phyloP scores from a whole-genome alignment of 2,797 vertebrate genomes.

The Pseudomugil gertrudae region DNA sequence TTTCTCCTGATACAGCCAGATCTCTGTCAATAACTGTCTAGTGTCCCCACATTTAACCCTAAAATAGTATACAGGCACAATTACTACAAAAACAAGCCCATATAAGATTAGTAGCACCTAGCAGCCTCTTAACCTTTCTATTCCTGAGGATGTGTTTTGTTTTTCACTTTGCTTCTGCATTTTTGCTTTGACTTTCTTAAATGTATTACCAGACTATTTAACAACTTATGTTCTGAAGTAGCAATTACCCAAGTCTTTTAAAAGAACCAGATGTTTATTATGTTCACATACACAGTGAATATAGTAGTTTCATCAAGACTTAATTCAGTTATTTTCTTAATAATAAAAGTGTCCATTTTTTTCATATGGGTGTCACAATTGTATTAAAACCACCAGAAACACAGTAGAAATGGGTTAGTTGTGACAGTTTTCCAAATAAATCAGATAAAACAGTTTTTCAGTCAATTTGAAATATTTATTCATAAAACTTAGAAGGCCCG shows the following conservation, averaged over 20 bases:
- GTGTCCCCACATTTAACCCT: neutral
- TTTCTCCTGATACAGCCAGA: neutral
- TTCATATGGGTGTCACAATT: no score
- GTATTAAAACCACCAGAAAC: neutral
- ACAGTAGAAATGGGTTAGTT: neutral
- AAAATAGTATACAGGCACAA: neutral
- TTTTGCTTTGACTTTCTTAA: neutral
- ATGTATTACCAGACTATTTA: no score
- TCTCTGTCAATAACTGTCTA: neutral
- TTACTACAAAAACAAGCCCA: neutral
- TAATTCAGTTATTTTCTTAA: no score
- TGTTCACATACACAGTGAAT: no score
- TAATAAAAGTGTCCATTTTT: no score
- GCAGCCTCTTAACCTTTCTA: neutral
- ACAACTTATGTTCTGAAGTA: neutral
- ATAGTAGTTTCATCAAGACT: neutral
- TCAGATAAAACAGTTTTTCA: conserved; percentile 26
- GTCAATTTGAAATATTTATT: conserved; percentile 94
- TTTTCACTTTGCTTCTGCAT: neutral
- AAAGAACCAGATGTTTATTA: no score
- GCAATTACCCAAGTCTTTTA: neutral
- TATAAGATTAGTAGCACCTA: no score
- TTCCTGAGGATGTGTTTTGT: neutral
- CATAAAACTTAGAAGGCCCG: conserved; percentile 83
- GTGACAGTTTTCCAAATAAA: neutral